Evolutionary conservation across 2,888 invertebrate genomes (phyloP).

Genomic region (Syrphus vitripennis): DNA sequence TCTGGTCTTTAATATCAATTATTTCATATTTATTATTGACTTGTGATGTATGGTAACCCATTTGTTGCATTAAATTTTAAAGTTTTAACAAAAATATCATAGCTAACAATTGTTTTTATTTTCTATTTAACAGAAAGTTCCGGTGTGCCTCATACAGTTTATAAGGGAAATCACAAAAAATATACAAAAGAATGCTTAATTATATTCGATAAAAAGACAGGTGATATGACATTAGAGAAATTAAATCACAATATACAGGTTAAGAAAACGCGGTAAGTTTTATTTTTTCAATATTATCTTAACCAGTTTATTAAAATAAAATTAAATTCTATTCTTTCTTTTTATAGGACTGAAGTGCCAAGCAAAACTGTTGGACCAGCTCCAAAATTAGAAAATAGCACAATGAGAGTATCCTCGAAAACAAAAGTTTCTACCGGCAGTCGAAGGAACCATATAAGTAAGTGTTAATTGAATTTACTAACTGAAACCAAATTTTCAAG

Average conservation of each 20-base stretch:
- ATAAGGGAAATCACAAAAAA: constrained; percentile 95
- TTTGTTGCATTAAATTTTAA: neutral
- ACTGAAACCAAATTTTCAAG: no score
- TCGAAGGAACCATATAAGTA: constrained; percentile 81
- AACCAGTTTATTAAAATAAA: neutral
- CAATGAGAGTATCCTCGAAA: constrained; percentile 84
- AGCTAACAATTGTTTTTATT: constrained; percentile 12
- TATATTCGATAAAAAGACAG: constrained; percentile 95
- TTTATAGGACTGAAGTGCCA: constrained; percentile 77
- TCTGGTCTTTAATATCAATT: neutral
- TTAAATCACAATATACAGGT: constrained; percentile 95
- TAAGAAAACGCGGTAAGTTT: constrained; percentile 91
- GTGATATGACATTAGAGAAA: constrained; percentile 96
- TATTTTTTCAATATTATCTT: constrained; percentile 39
- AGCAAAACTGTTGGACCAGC: constrained; percentile 76
- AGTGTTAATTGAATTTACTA: constrained; percentile 65
- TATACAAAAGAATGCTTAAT: constrained; percentile 95
- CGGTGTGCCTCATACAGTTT: constrained; percentile 94
- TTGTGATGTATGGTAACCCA: neutral
- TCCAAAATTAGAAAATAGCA: constrained; percentile 82
- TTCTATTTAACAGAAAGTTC: constrained; percentile 87
- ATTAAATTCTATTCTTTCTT: constrained; percentile 3
- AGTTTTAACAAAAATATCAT: neutral
- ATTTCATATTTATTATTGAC: neutral
- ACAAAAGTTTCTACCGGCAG: constrained; percentile 84